phyloP scores from a whole-genome alignment of 2,113 vertebrate species.

The Gnathonemus longibarbis region DNA sequence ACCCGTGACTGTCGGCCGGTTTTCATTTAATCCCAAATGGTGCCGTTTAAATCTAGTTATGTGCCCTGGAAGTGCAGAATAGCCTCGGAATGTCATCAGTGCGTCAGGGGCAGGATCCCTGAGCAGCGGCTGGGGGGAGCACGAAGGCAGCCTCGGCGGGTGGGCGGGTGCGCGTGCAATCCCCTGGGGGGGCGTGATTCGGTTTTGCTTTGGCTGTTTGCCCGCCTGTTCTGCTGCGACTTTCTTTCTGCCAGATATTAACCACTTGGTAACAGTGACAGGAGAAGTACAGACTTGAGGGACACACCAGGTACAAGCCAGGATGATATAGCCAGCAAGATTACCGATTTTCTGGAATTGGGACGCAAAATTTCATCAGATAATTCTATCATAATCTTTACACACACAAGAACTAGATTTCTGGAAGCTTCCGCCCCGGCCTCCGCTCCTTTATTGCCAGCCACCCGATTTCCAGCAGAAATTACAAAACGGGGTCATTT shows the following conservation, averaged over 20 bases:
- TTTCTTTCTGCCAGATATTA: neutral
- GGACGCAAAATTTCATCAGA: constrained; percentile 6
- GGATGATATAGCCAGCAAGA: neutral
- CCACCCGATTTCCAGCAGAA: constrained; percentile 25
- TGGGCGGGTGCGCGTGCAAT: neutral
- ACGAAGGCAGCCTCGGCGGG: neutral
- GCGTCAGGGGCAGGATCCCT: neutral
- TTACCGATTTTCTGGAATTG: constrained; percentile 17
- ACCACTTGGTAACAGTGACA: neutral
- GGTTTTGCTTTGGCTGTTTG: neutral
- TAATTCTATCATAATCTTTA: neutral
- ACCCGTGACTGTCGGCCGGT: neutral
- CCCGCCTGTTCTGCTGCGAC: neutral
- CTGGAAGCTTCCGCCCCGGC: neutral
- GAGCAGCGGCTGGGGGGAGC: neutral
- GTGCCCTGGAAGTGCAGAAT: neutral
- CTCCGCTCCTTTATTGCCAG: neutral
- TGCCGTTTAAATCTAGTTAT: neutral
- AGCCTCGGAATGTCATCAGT: neutral
- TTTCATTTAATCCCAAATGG: neutral
- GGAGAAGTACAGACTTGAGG: neutral
- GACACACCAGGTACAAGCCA: neutral
- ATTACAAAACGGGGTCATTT: constrained; percentile 30
- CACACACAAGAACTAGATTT: neutral
- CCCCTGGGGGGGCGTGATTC: neutral